Evolutionary conservation across 1,140 invertebrate species (phyloP).

Genomic region (Drosophila ananassae): DNA sequence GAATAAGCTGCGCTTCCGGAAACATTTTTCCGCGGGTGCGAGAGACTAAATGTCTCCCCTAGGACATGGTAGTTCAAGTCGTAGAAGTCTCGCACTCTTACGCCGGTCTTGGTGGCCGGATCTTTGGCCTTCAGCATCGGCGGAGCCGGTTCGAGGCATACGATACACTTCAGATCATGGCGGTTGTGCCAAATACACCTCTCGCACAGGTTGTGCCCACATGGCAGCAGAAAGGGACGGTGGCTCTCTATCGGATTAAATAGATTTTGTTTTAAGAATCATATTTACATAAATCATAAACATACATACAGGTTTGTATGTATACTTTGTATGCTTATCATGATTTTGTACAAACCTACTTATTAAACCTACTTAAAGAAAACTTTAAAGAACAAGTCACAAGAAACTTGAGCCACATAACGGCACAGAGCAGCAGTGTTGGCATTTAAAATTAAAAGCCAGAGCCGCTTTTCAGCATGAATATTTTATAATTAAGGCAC

Average conservation of each 20-base stretch:
- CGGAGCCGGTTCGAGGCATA: conserved; percentile 40
- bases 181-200: conserved; percentile 52
- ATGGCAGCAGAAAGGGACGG: conserved; percentile 66
- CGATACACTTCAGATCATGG: conserved; percentile 49
- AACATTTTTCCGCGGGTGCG: background rate
- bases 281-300: background rate
- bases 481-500: too few species aligned
- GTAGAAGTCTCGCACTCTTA: conserved; percentile 49
- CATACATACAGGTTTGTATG: too few species aligned
- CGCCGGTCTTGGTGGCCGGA: conserved; percentile 3
- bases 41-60: conserved; percentile 39
- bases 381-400: conserved; percentile 2
- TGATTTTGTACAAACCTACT: too few species aligned
- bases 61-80: conserved; percentile 70
- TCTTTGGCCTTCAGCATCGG: conserved; percentile 36
- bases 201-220: conserved; percentile 73
- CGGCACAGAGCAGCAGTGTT: background rate
- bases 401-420: conserved; percentile 1
- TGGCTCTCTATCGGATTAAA: conserved; percentile 17
- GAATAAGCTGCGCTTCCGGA: background rate
- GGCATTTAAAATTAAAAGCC: background rate
- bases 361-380: background rate
- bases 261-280: background rate
- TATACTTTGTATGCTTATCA: too few species aligned
- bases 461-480: background rate